These are phyloP conservation scores for Diceros bicornis DNA, from an alignment of 2,797 vertebrate genomes.

Conservation along the genomic window DNA sequence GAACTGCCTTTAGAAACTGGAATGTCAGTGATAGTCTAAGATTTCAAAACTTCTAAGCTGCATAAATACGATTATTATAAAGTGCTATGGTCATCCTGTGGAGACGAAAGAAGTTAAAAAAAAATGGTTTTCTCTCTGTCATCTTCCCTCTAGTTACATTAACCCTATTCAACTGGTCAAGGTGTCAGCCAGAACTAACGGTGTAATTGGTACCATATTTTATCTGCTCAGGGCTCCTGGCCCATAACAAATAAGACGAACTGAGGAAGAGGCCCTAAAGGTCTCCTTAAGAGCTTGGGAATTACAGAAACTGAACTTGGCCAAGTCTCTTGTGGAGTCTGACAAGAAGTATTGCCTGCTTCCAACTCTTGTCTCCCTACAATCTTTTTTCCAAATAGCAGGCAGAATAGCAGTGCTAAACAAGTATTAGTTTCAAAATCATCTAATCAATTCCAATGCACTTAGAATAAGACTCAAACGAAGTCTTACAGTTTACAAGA, in stretches of 20 bases:
- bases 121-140: background rate
- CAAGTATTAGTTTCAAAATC: constrained; percentile 19
- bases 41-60: constrained; percentile 55
- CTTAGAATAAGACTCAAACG: background rate
- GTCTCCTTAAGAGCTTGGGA: background rate
- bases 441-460: background rate
- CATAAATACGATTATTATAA: background rate
- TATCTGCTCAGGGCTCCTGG: background rate
- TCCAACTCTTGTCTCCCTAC: background rate
- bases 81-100: background rate
- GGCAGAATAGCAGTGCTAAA: background rate
- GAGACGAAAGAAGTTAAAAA: background rate
- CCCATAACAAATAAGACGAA: background rate
- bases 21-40: background rate
- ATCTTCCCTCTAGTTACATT: background rate
- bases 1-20: background rate
- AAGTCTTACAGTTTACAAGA: background rate
- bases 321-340: background rate
- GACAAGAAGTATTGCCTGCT: background rate
- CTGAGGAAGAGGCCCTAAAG: background rate
- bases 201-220: background rate
- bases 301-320: background rate
- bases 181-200: background rate
- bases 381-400: background rate
- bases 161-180: background rate